These are phyloP conservation scores for Chironomus tentans DNA, from an alignment of 2,888 invertebrate genomes.

Conservation along the genomic window DNA sequence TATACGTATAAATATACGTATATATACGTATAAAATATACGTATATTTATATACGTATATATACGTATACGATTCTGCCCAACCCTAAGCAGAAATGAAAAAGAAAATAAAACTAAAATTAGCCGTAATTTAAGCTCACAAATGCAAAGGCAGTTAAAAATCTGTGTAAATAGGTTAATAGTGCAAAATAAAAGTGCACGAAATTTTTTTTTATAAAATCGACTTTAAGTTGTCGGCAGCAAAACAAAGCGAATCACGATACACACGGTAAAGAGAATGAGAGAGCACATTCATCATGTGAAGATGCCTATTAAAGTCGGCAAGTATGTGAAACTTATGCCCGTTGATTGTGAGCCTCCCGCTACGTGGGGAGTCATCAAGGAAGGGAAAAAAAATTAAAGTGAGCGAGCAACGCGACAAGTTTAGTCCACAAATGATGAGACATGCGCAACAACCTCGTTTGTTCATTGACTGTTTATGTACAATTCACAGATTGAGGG, in stretches of 20 bases:
- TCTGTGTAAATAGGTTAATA: slow-evolving; percentile 11
- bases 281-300: no score
- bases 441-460: slow-evolving; percentile 11
- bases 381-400: no score
- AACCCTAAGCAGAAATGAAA: no score
- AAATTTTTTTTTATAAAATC: neutral
- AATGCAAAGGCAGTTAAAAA: neutral
- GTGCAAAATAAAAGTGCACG: neutral
- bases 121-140: neutral
- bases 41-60: no score
- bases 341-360: neutral
- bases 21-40: no score
- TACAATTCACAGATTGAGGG: neutral
- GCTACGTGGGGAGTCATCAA: no score
- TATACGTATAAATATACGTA: no score
- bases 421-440: neutral
- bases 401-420: no score
- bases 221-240: neutral
- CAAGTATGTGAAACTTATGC: neutral
- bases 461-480: neutral
- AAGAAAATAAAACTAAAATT: neutral
- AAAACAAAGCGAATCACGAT: neutral
- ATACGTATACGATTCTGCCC: no score
- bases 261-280: no score
- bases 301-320: no score